Evolutionary conservation across 2,113 vertebrate species (phyloP).

Genomic region (Fukomys damarensis): DNA sequence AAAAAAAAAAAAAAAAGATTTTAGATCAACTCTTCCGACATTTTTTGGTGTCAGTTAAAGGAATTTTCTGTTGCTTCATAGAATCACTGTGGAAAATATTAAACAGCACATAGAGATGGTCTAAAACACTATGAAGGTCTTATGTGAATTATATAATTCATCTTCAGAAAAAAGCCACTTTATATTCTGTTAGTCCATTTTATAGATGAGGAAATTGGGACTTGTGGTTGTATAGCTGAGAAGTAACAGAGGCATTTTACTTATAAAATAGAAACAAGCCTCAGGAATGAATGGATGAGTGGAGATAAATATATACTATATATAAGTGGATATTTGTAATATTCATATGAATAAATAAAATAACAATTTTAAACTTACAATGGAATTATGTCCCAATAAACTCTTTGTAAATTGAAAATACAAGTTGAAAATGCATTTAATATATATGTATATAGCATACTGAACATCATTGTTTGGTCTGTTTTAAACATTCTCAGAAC

Average conservation of each 20-base stretch:
- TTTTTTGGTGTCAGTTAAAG: slow-evolving; percentile 35
- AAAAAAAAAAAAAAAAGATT: neutral
- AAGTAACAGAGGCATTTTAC: neutral
- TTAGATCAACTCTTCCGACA: slow-evolving; percentile 1
- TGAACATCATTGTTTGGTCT: neutral
- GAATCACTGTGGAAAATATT: neutral
- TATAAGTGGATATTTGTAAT: neutral
- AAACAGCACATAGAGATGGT: neutral
- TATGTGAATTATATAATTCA: slow-evolving; percentile 19
- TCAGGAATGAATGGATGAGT: neutral
- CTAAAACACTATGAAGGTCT: neutral
- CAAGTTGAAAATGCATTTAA: neutral
- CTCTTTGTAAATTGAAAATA: neutral
- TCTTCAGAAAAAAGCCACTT: neutral
- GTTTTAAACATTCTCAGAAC: neutral
- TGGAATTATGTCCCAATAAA: neutral
- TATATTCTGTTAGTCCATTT: neutral
- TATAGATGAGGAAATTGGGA: neutral
- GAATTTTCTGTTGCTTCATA: slow-evolving; percentile 31
- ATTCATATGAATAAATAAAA: neutral
- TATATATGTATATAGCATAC: neutral
- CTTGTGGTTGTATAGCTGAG: neutral
- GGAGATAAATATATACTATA: neutral
- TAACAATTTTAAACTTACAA: neutral
- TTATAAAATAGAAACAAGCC: slow-evolving; percentile 13